phyloP scores from a whole-genome alignment of 2,888 invertebrate species.

The Polietes domitor region DNA sequence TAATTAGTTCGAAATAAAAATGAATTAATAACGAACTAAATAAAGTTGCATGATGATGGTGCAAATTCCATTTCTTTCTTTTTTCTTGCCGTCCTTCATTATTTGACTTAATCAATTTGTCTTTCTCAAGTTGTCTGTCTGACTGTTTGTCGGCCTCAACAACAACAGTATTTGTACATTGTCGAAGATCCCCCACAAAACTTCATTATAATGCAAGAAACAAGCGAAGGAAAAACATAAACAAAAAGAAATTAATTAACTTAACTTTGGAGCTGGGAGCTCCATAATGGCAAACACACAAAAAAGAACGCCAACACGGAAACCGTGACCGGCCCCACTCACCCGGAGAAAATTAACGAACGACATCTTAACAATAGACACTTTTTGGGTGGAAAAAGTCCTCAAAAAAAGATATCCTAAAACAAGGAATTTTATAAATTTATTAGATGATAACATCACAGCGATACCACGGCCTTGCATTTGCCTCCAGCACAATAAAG shows the following conservation, averaged over 20 bases:
- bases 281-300: not conserved
- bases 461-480: not conserved
- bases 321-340: not conserved
- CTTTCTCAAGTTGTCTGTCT: slow-evolving; percentile 23
- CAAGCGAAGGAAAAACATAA: slow-evolving; percentile 28
- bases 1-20: slow-evolving; percentile 15
- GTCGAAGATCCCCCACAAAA: slow-evolving; percentile 26
- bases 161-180: slow-evolving; percentile 42
- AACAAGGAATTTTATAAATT: slow-evolving; percentile 25
- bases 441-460: slow-evolving; percentile 25
- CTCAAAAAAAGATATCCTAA: slow-evolving; percentile 24
- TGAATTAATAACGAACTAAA: slow-evolving; percentile 23
- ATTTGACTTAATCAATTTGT: slow-evolving; percentile 40
- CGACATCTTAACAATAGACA: slow-evolving; percentile 4
- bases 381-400: slow-evolving; percentile 24
- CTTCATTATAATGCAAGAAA: slow-evolving; percentile 40
- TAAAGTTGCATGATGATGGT: slow-evolving; percentile 8
- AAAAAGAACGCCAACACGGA: slow-evolving; percentile 1
- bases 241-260: slow-evolving; percentile 63
- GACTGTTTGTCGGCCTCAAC: not conserved
- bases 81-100: slow-evolving; percentile 3
- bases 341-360: not conserved
- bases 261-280: slow-evolving; percentile 32
- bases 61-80: slow-evolving; percentile 13
- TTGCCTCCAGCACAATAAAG: not conserved